Conservation (phyloP, 1,140 invertebrate species). For the Formica exsecta region DNA sequence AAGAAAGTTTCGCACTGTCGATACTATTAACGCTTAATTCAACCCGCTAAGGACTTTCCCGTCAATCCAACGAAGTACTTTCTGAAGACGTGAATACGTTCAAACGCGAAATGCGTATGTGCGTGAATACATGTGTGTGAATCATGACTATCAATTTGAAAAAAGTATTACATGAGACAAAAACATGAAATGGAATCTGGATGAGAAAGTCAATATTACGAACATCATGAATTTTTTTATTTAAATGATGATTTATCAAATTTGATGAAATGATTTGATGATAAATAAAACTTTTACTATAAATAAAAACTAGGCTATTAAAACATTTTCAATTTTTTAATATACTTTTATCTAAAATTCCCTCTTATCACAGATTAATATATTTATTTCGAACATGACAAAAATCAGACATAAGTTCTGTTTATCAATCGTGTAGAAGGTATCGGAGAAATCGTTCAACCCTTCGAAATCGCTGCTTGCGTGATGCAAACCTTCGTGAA, state of each 20-base stretch:
- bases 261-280: neutral
- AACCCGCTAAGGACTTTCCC: constrained; percentile 64
- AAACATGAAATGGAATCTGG: neutral
- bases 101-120: neutral
- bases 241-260: neutral
- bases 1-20: constrained; percentile 70
- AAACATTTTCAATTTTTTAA: neutral
- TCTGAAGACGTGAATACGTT: constrained; percentile 25
- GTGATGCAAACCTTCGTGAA: neutral
- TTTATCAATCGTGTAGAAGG: neutral
- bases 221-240: neutral
- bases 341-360: neutral
- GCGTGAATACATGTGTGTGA: constrained; percentile 5
- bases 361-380: neutral
- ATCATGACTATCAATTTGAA: neutral
- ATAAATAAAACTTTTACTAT: neutral
- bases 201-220: neutral
- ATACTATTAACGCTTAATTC: constrained; percentile 70
- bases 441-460: neutral
- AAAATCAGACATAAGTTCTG: neutral
- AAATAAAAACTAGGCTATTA: neutral
- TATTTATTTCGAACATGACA: neutral
- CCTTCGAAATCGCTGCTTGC: neutral
- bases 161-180: neutral
- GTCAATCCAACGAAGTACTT: constrained; percentile 29